These are phyloP conservation scores for Huso huso DNA, from an alignment of 2,797 vertebrate species.

Conservation along the genomic window DNA sequence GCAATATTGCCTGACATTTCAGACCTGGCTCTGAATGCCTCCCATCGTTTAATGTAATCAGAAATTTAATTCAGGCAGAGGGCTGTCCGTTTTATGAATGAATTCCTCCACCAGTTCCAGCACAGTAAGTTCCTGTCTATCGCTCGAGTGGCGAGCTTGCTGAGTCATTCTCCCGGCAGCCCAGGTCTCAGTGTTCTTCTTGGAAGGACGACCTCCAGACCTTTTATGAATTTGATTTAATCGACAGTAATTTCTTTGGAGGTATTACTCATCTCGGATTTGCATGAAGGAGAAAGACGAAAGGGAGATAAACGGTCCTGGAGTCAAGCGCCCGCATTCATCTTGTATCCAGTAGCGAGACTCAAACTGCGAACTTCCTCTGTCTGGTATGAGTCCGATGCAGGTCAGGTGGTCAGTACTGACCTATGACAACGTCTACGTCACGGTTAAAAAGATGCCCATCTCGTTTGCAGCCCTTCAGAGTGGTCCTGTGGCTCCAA, in stretches of 20 bases:
- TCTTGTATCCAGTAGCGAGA: too few relatives aligned
- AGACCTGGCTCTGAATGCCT: conserved; percentile 42
- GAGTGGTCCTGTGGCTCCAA: too few relatives aligned
- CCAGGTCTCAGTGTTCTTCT: conserved; percentile 28
- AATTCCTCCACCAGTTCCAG: conserved; percentile 33
- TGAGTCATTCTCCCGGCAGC: conserved; percentile 45
- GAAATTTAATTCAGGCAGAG: conserved; percentile 69
- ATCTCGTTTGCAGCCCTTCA: too few relatives aligned
- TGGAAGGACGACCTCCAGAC: conserved; percentile 13
- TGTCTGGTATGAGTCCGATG: too few relatives aligned
- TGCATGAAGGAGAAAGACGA: neutral
- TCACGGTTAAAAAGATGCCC: too few relatives aligned
- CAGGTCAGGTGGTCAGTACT: too few relatives aligned
- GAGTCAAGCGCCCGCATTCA: too few relatives aligned
- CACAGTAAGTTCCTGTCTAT: conserved; percentile 23
- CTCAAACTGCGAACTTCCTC: too few relatives aligned
- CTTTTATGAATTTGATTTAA: conserved; percentile 26
- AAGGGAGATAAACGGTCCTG: too few relatives aligned
- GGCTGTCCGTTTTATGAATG: conserved; percentile 70
- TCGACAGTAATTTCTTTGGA: conserved; percentile 19
- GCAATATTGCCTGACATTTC: conserved; percentile 54
- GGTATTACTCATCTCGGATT: conserved; percentile 21
- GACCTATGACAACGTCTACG: too few relatives aligned
- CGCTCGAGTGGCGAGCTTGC: conserved; percentile 22
- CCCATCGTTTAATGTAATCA: conserved; percentile 58